Conservation (phyloP, 1,140 invertebrate genomes). For the Neuroterus valhalla region DNA sequence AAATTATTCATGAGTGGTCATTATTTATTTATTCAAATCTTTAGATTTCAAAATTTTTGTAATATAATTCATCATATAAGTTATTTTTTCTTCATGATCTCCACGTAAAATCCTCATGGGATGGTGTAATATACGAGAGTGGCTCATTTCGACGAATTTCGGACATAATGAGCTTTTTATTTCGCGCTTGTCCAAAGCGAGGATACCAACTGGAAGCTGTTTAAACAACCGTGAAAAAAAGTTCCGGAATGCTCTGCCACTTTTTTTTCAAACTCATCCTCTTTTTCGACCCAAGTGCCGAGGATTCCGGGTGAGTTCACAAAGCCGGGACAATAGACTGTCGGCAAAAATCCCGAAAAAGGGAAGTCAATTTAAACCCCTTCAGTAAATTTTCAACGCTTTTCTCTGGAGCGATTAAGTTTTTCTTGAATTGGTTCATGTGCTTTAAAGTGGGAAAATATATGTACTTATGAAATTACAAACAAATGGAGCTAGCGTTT, state of each 20-base stretch:
- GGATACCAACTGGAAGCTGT: constrained; percentile 40
- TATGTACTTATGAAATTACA: no score
- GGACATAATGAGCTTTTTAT: constrained; percentile 44
- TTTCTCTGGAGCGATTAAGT: not conserved
- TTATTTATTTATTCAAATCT: no score
- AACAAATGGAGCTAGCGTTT: no score
- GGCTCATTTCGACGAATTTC: not conserved
- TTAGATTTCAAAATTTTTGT: no score
- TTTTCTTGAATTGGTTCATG: no score
- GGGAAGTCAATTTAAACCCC: constrained; percentile 33
- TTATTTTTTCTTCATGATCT: no score
- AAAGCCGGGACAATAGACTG: constrained; percentile 37
- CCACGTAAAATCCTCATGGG: no score
- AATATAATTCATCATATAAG: no score
- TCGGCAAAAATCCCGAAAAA: constrained; percentile 32
- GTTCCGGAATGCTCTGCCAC: constrained; percentile 29
- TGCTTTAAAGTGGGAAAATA: no score
- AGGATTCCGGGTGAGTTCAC: constrained; percentile 38
- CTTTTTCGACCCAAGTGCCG: constrained; percentile 29
- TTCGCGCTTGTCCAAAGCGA: constrained; percentile 26
- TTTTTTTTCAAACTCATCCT: constrained; percentile 30
- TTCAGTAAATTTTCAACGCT: not conserved
- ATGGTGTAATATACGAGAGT: constrained; percentile 22
- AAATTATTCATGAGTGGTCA: no score
- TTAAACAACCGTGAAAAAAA: constrained; percentile 43